Conservation (phyloP, 2,797 vertebrate genomes). For the Bufotes viridis region DNA sequence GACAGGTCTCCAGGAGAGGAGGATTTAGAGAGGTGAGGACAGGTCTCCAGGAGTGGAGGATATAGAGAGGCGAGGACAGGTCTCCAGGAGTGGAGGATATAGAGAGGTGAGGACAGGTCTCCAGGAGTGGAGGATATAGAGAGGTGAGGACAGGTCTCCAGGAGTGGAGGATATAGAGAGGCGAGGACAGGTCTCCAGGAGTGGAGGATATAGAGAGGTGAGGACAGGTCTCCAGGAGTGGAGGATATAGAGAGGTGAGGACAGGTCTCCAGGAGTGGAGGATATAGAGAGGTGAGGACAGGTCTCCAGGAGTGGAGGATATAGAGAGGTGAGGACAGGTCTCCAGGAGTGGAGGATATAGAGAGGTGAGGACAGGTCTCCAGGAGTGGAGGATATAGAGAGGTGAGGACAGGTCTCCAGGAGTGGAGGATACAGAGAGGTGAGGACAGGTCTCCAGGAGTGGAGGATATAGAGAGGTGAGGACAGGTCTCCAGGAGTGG, state of each 20-base stretch:
- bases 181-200: neutral
- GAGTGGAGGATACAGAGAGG: neutral
- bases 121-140: too few species aligned
- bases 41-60: neutral
- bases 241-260: too few species aligned
- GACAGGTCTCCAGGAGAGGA: neutral
- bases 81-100: neutral
- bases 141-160: neutral
- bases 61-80: neutral
- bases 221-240: too few species aligned
- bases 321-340: neutral
- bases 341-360: too few species aligned
- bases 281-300: neutral
- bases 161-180: neutral
- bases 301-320: neutral
- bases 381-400: neutral
- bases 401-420: neutral
- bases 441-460: too few species aligned
- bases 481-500: too few species aligned
- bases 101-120: neutral
- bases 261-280: neutral
- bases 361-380: neutral
- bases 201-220: neutral
- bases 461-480: too few species aligned
- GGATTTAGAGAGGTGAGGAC: neutral